Base-by-base conservation (phyloP, 2,888 invertebrate genomes). In the Hemaris fuciformis region DNA sequence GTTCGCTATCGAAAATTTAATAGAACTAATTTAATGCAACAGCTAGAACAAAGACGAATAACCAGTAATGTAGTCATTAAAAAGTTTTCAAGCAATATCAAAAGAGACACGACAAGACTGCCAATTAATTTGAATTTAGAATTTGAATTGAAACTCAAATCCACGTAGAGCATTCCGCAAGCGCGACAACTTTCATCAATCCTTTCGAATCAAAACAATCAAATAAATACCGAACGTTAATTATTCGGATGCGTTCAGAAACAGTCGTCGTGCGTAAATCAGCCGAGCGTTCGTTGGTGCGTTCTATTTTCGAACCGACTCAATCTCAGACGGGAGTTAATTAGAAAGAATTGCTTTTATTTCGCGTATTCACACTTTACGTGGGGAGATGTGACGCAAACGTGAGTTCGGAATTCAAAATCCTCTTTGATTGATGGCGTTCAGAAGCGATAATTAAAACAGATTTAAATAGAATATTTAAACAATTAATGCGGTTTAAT, bases 311-410 rank as follows among this genome's bases (percentile, higher is more conserved):
- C 74, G 80, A 79, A 71, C 74, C 81, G 80, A 74, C 82, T 84
- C 86, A 83, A 84, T 85, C 84, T 82, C 80, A 75, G 78, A 75
- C 79, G 73, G 53, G 80, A 79, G 89, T 86, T 92, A 91, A 91
- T 91, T 92, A 91, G 88, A 91, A 92, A 91, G 90, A 91, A 92
- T 91, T 88, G 90, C 88, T 91, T 90, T 92, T 92, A 91, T 92
- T 91, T 90, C 79, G 87, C 89, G 85, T 85, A 87, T 87, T 87
- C 88, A 88, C 89, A 88, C 86, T 84, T 82, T 81, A 77, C 76
- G 80, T 76, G 78, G 72, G 72, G 74, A 78, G 80, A 81, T 75
- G 81, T 87, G 89, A 89, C 88, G 83, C 81, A 84, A 81, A 75
- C 68, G 71, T 68, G 72, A 72, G 77, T 79, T 74, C 77, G 74